These are phyloP conservation scores for Neodiprion fabricii DNA, from an alignment of 1,140 invertebrate genomes.

Conservation along the genomic window DNA sequence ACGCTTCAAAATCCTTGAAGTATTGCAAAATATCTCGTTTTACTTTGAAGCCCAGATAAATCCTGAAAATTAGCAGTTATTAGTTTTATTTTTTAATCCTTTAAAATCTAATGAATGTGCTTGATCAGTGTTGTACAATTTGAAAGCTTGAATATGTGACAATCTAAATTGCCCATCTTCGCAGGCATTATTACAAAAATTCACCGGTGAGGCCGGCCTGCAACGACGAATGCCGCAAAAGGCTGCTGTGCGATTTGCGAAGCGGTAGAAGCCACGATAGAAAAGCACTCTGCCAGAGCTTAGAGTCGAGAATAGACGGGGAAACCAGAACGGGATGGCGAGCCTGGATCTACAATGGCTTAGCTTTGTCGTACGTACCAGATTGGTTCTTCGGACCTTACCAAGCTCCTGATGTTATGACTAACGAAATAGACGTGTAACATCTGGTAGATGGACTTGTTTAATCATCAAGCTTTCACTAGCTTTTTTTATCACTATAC, in stretches of 20 bases:
- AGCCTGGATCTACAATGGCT: constrained; percentile 84
- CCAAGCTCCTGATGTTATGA: constrained; percentile 32
- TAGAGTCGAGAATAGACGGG: constrained; percentile 80
- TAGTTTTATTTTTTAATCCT: neutral
- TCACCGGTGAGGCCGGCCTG: constrained; percentile 80
- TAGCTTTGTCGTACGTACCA: constrained; percentile 82
- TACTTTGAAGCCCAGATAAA: too few relatives aligned
- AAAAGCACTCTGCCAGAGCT: constrained; percentile 79
- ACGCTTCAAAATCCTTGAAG: too few relatives aligned
- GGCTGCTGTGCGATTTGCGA: constrained; percentile 83
- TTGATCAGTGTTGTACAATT: too few relatives aligned
- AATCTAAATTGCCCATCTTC: constrained; percentile 16
- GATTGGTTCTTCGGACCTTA: constrained; percentile 42
- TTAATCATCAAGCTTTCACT: constrained; percentile 53
- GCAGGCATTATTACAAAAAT: constrained; percentile 87
- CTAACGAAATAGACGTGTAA: constrained; percentile 29
- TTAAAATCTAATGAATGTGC: constrained; percentile 8
- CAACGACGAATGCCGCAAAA: constrained; percentile 83
- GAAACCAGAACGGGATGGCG: constrained; percentile 77
- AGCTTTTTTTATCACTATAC: constrained; percentile 57
- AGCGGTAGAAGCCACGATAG: constrained; percentile 87
- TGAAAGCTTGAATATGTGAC: too few relatives aligned
- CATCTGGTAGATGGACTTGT: constrained; percentile 34
- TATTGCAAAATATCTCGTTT: too few relatives aligned
- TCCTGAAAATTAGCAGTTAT: too few relatives aligned